phyloP scores from a whole-genome alignment of 1,140 invertebrate species.

The Acromyrmex echinatior region DNA sequence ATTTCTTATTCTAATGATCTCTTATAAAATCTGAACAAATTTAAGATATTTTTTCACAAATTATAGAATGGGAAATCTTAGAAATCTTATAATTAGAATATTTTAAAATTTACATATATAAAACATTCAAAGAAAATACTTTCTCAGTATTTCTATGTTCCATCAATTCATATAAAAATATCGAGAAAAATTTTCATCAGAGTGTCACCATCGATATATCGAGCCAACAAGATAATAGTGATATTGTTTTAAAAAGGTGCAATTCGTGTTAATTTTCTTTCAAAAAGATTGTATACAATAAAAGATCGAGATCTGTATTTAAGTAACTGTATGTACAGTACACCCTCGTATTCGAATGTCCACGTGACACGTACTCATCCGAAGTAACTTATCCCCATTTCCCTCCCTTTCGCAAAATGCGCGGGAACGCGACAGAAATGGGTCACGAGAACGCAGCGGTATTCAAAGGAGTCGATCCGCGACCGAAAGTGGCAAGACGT shows the following conservation, averaged over 20 bases:
- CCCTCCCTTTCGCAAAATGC: neutral
- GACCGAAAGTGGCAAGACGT: conserved; percentile 21
- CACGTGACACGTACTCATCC: neutral
- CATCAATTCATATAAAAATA: too few species aligned
- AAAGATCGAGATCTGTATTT: neutral
- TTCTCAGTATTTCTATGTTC: too few species aligned
- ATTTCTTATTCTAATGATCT: too few species aligned
- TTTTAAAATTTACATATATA: too few species aligned
- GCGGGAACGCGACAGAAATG: neutral
- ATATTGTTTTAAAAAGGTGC: neutral
- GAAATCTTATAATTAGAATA: too few species aligned
- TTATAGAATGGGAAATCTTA: too few species aligned
- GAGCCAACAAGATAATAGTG: neutral
- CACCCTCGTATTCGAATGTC: neutral
- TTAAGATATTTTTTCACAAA: too few species aligned
- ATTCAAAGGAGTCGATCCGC: conserved; percentile 33
- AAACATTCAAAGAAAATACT: too few species aligned
- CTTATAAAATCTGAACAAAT: too few species aligned
- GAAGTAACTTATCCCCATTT: neutral
- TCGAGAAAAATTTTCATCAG: too few species aligned
- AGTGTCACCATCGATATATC: neutral
- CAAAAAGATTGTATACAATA: neutral
- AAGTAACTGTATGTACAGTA: too few species aligned
- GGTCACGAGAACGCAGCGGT: neutral
- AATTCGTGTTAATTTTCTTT: neutral